Conservation (phyloP, 2,113 vertebrate species). For the Suricata suricatta region DNA sequence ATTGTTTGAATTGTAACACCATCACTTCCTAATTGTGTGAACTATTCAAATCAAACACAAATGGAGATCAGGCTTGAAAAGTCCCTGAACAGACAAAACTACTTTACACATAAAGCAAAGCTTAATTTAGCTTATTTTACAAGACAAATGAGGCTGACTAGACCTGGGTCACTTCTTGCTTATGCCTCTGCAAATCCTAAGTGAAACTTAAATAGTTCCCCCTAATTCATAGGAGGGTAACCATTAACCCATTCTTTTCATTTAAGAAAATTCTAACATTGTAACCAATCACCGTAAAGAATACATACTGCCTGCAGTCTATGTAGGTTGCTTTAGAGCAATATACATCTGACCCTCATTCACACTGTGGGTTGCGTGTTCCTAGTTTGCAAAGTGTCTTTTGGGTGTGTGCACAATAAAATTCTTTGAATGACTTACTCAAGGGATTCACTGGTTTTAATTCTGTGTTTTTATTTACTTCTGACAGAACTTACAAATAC, state of each 20-base stretch:
- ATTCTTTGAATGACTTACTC: background rate
- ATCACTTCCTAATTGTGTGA: background rate
- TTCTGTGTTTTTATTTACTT: background rate
- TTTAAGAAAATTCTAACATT: background rate
- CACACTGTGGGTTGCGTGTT: background rate
- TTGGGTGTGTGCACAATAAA: background rate
- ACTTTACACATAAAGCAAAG: background rate
- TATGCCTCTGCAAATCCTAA: background rate
- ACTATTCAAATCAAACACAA: background rate
- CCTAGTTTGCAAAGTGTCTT: background rate
- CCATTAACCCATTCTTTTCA: background rate
- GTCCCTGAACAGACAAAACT: background rate
- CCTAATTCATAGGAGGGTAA: background rate
- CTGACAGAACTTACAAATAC: background rate
- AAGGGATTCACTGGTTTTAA: background rate
- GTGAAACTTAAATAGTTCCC: background rate
- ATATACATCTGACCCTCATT: background rate
- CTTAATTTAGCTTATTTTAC: background rate
- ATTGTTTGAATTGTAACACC: background rate
- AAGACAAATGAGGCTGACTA: background rate
- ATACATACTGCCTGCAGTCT: background rate
- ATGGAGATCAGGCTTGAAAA: background rate
- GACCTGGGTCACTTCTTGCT: background rate
- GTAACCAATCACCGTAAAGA: background rate
- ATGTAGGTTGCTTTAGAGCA: background rate